Conservation (phyloP, 2,888 invertebrate species). For the Colostygia pectinataria region DNA sequence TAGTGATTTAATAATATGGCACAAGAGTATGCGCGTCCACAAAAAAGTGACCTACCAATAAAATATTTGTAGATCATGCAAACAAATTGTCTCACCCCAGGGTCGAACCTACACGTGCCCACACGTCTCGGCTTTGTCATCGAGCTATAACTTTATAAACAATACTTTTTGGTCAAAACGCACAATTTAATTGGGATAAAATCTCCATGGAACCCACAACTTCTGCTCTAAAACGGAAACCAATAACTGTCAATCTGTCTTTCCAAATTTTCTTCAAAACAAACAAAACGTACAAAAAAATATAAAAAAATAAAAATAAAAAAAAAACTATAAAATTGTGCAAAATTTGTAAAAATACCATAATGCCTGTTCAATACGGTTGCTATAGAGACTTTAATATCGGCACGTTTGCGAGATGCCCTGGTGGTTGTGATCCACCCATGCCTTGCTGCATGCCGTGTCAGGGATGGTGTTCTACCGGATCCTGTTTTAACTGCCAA, state of each 20-base stretch:
- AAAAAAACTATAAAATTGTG: conserved; percentile 1
- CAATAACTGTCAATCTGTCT: conserved; percentile 2
- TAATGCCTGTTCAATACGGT: conserved; percentile 20
- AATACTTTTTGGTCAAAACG: too few species aligned
- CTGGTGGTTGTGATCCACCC: conserved; percentile 3
- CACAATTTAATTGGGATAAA: too few species aligned
- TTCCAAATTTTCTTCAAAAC: conserved; percentile 5
- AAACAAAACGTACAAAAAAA: conserved; percentile 8
- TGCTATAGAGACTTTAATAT: conserved; percentile 23
- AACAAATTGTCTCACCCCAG: too few species aligned
- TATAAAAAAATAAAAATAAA: background rate
- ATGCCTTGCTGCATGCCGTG: conserved; percentile 5
- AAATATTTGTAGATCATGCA: too few species aligned
- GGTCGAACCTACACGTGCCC: too few species aligned
- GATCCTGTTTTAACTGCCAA: too few species aligned
- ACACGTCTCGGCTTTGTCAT: too few species aligned
- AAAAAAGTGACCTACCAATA: too few species aligned
- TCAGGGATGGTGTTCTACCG: too few species aligned
- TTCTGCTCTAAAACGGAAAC: background rate
- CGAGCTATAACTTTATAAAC: too few species aligned
- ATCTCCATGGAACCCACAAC: background rate
- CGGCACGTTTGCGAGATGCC: conserved; percentile 20
- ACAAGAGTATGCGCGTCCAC: too few species aligned
- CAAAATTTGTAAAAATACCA: background rate
- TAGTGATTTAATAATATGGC: too few species aligned